Conservation (phyloP, 2,113 vertebrate species). For the Melanostigma gelatinosum region DNA sequence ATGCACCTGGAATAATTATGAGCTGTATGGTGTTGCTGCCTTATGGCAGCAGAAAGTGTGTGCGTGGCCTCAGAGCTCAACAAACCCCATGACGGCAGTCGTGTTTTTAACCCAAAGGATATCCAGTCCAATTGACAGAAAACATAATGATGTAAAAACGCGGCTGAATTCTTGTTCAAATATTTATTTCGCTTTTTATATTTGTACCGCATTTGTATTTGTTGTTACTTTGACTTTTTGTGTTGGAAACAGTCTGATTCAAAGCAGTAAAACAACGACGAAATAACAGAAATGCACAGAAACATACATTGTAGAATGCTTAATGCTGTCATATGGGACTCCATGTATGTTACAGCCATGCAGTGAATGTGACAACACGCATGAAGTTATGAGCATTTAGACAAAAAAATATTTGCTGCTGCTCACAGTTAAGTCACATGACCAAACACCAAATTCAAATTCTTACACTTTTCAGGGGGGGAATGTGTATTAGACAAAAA, state of each 20-base stretch:
- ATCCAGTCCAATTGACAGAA: background rate
- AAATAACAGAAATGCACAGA: background rate
- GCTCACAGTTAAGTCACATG: background rate
- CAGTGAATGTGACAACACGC: background rate
- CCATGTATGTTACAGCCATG: constrained; percentile 13
- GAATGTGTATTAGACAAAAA: background rate
- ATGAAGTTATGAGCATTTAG: background rate
- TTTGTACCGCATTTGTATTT: background rate
- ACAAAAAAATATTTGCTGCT: background rate
- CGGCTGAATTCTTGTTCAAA: background rate
- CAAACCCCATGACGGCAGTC: background rate
- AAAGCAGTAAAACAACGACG: background rate
- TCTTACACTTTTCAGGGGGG: background rate
- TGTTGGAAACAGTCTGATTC: background rate
- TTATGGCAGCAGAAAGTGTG: background rate
- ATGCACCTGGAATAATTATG: background rate
- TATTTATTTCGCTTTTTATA: constrained; percentile 1
- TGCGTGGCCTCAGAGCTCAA: background rate
- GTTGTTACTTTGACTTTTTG: background rate
- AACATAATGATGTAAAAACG: background rate
- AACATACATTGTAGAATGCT: background rate
- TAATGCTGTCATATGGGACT: background rate
- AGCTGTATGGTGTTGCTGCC: background rate
- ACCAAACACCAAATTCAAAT: background rate
- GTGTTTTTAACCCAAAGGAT: background rate